Evolutionary conservation across 2,888 invertebrate species (phyloP).

Genomic region (Vesta saturnalis): DNA sequence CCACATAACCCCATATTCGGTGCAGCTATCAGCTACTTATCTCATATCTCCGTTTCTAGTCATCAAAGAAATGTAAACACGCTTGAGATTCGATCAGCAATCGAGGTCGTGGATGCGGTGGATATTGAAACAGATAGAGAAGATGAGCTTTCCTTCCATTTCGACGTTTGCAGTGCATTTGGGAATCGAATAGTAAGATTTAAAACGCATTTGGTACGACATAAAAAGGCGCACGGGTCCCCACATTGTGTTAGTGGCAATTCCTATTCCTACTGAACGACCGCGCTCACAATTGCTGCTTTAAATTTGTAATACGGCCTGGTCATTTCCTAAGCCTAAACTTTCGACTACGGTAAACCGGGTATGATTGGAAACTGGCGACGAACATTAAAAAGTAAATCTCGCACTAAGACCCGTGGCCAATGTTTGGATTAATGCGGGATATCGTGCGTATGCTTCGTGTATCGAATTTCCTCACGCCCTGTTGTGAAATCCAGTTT

Average conservation of each 20-base stretch:
- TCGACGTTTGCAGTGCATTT: slow-evolving; percentile 40
- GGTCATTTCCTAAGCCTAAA: slow-evolving; percentile 40
- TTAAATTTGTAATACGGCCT: slow-evolving; percentile 45
- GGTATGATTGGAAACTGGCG: slow-evolving; percentile 58
- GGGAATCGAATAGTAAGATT: slow-evolving; percentile 47
- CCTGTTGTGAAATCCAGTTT: slow-evolving; percentile 58
- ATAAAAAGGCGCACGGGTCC: slow-evolving; percentile 45
- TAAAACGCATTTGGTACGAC: slow-evolving; percentile 46
- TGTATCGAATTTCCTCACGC: slow-evolving; percentile 54
- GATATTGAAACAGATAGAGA: slow-evolving; percentile 45
- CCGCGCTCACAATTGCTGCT: slow-evolving; percentile 41
- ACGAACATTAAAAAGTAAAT: slow-evolving; percentile 62
- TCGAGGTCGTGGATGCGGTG: slow-evolving; percentile 39
- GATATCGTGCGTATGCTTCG: slow-evolving; percentile 49
- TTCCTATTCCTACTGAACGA: slow-evolving; percentile 44
- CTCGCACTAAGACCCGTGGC: slow-evolving; percentile 60
- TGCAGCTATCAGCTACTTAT: slow-evolving; percentile 27
- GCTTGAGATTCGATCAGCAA: slow-evolving; percentile 37
- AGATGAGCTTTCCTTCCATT: slow-evolving; percentile 40
- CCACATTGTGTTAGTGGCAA: slow-evolving; percentile 42
- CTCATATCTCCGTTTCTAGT: slow-evolving; percentile 27
- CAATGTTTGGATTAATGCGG: slow-evolving; percentile 60
- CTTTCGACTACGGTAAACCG: slow-evolving; percentile 34
- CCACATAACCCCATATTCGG: slow-evolving; percentile 18
- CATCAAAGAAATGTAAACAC: slow-evolving; percentile 38